A percentile compares a stretch with the other conserved stretches of the same genome.
These are phyloP conservation scores for Sinodicranocentrus sp. DNA, from an alignment of 2,888 invertebrate species.

Conservation along the genomic window DNA sequence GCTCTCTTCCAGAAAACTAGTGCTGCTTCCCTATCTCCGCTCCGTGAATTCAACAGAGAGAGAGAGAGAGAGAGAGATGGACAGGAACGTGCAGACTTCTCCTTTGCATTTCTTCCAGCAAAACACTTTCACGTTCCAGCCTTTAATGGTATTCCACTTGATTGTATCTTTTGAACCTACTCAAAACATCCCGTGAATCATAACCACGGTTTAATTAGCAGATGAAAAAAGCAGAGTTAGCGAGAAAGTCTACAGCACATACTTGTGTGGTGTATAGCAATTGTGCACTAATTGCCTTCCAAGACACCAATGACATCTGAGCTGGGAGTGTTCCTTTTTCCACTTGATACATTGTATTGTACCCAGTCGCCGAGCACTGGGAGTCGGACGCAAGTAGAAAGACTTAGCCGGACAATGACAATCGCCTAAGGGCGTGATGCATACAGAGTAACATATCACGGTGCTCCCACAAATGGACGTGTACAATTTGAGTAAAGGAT, in stretches of 20 bases:
- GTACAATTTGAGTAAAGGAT: neutral
- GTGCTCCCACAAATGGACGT: neutral
- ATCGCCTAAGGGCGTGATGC: slow-evolving; percentile 46
- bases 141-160: too few relatives aligned
- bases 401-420: slow-evolving; percentile 60
- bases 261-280: neutral
- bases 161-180: too few relatives aligned
- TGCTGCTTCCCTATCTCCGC: neutral
- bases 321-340: slow-evolving; percentile 31
- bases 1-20: slow-evolving; percentile 48
- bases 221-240: neutral
- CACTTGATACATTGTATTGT: neutral
- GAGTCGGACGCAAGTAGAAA: neutral
- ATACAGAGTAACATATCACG: neutral
- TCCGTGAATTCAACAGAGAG: too few relatives aligned
- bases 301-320: slow-evolving; percentile 51
- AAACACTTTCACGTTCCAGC: slow-evolving; percentile 3
- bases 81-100: neutral
- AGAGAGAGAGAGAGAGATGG: too few relatives aligned
- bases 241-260: too few relatives aligned
- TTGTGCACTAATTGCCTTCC: neutral
- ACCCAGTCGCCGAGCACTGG: neutral
- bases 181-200: neutral
- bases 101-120: neutral
- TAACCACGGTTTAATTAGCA: slow-evolving; percentile 13